Evolutionary conservation across 2,113 vertebrate species (phyloP).

Genomic region (Eonycteris spelaea): DNA sequence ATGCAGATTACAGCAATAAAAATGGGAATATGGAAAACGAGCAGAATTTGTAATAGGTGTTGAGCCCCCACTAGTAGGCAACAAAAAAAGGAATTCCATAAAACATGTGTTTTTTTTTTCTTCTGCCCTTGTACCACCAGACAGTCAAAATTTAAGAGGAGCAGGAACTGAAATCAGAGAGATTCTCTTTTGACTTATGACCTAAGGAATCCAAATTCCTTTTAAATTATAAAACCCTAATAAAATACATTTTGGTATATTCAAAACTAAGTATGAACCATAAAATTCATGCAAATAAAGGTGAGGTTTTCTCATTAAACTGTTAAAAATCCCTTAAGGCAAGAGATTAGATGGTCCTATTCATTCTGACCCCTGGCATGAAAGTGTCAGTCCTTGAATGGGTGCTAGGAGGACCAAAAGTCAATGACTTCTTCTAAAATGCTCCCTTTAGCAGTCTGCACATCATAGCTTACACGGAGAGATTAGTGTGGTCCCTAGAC

Average conservation of each 20-base stretch:
- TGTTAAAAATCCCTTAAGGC: not conserved
- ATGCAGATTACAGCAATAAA: not conserved
- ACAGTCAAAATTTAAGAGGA: not conserved
- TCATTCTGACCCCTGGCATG: too few relatives aligned
- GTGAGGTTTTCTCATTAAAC: not conserved
- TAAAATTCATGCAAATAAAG: not conserved
- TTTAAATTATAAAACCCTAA: not conserved
- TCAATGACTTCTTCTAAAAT: not conserved
- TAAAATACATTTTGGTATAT: not conserved
- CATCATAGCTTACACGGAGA: fast-evolving
- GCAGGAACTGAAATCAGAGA: not conserved
- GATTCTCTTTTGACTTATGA: not conserved
- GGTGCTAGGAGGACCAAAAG: not conserved
- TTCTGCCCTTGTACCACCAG: not conserved
- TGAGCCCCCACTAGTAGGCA: not conserved
- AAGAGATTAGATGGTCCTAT: not conserved
- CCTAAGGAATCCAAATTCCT: not conserved
- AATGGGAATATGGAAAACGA: not conserved
- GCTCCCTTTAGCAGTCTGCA: not conserved
- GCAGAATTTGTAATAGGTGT: not conserved
- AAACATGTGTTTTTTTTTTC: not conserved
- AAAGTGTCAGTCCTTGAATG: too few relatives aligned
- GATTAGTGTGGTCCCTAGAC: fast-evolving
- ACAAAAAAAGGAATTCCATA: not conserved
- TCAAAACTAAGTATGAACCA: not conserved